Base-by-base conservation (phyloP, 2,888 invertebrate species). In the Apeira syringaria region DNA sequence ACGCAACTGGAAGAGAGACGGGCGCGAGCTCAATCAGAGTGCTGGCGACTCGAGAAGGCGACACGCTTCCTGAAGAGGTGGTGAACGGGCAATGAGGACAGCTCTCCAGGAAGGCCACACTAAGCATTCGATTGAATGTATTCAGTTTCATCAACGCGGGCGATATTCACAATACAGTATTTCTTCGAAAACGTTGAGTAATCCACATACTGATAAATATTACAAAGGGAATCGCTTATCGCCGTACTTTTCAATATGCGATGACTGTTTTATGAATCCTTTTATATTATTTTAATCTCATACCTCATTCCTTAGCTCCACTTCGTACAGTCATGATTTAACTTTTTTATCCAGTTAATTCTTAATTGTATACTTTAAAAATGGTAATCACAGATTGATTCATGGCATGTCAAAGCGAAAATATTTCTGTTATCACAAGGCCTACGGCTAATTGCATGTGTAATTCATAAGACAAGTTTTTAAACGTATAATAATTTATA, bases 51-150 rank as follows among this genome's bases (percentile, higher is more conserved):
- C 45, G 41, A 24, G 47, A 27, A 18, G 32, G 46, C 50, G 56
- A 59, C 56, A 57, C 56, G 58, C 74, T 71, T 71, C 52, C 45
- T 61, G 68, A 75, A 76, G 68, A 67, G 56, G 59, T 63, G 64
- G 42, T 59, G 56, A 59, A 59, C 63, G 63, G 64, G 60, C 67
- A 54, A 49, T 50, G 70, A 67, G 61, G n/a, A n/a, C 68, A 35
- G 64, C 56, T 63, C 69, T 80, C 81, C 78, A 68, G 81, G 85
- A 85, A 87, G 61, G 53, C 76, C 62, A 52, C 52, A 63, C 73
- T 84, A 83, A 87, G 85, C 87, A 84, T 78, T 83, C 75, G 61
- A 59, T 65, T 73, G 71, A 76, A 76, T 78, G 73, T 69, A 68
- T 67, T 71, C 68, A 70, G 72, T 74, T 71, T 64, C 69, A 62